These are phyloP conservation scores for Epirrita christyi DNA, from an alignment of 2,888 invertebrate species.

Conservation along the genomic window DNA sequence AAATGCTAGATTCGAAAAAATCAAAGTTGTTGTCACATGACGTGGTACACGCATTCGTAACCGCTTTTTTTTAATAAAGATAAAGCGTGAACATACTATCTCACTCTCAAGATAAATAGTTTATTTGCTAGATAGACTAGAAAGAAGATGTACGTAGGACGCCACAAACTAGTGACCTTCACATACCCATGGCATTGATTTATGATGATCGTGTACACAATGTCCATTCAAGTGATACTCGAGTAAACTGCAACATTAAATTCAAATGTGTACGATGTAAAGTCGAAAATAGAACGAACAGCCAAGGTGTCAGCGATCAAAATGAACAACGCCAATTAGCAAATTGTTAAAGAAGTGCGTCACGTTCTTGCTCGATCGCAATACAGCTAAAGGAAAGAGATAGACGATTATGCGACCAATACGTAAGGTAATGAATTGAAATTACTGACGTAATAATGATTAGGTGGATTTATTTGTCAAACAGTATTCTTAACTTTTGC, in stretches of 20 bases:
- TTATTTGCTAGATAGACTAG: conserved; percentile 5
- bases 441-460: conserved; percentile 28
- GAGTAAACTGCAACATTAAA: conserved; percentile 48
- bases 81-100: not conserved
- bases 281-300: conserved; percentile 53
- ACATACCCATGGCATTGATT: conserved; percentile 77
- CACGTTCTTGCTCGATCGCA: conserved; percentile 58
- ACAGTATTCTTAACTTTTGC: too few species aligned
- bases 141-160: conserved; percentile 55
- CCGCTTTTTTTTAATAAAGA: not conserved
- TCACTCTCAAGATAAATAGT: not conserved
- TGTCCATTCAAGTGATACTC: conserved; percentile 62
- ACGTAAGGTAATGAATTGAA: conserved; percentile 66
- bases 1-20: conserved; percentile 30
- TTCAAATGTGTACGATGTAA: conserved; percentile 50
- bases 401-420: conserved; percentile 40
- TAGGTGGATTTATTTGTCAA: too few species aligned
- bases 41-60: conserved; percentile 41
- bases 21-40: conserved; percentile 48
- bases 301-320: conserved; percentile 44
- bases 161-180: conserved; percentile 68
- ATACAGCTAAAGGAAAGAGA: conserved; percentile 55
- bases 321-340: conserved; percentile 71
- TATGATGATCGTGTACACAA: conserved; percentile 77
- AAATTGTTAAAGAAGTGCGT: conserved; percentile 64